Evolutionary conservation across 2,888 invertebrate genomes (phyloP), one percentile per base, ranked within the genome.

Genomic region (Leucophenga montana): DNA sequence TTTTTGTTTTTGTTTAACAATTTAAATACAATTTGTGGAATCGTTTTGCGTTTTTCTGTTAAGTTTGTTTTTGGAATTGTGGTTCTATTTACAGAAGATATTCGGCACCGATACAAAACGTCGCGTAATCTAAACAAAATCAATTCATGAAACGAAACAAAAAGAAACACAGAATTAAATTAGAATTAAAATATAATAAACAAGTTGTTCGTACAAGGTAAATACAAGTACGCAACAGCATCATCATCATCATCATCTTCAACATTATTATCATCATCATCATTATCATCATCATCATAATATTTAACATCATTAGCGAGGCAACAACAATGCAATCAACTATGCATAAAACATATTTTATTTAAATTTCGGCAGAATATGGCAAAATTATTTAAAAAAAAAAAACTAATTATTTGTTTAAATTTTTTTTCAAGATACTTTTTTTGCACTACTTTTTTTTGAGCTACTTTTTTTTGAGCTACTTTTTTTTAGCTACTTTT

Each of bases 61-160:
- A 48, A 50, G 31, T 66, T 57, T 44, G 27, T 57, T 57, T 53
- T 67, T 20, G 56, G 22, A 16, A 44, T 44, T 16, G 46, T 78
- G 78, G 62, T 64, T 76, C 76, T 84, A 84, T 87, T 87, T 88
- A 88, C 84, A 88, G 89, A 82, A 88, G 88, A 87, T 88, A 88
- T 85, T 88, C 88, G 79, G 89, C 88, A 82, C 88, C 88, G 87
- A 88, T 89, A 89, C 89, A 88, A 89, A 88, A 88, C 86, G 88
- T 88, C 83, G 88, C 88, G 85, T 88, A 88, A 87, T 88, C 89
- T 88, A 87, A 86, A 87, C 82, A 83, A 85, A 85, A 83, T 84
- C 85, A 83, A 82, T 73, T 75, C 83, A 86, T 87, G 86, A 87
- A 86, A 86, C 84, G 85, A 88, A 88, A 87, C 79, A 80, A 83